phyloP scores from a whole-genome alignment of 2,113 vertebrate genomes.

The Sphaerodactylus townsendi region DNA sequence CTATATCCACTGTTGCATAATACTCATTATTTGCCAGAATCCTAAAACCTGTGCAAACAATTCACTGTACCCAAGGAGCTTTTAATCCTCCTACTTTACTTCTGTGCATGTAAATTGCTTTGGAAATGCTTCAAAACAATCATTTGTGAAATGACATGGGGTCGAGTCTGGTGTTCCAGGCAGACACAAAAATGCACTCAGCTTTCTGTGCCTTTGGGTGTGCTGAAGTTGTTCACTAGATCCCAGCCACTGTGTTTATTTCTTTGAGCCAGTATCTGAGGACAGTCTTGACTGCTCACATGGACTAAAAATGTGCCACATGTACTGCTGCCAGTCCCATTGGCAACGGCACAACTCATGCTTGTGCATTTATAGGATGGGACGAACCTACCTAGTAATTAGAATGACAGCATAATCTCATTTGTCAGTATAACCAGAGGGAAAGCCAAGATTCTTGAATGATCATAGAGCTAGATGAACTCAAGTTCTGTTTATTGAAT shows the following conservation, averaged over 20 bases:
- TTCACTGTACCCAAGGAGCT: not conserved
- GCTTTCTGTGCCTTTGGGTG: not conserved
- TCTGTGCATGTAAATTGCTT: not conserved
- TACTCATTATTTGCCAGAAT: not conserved
- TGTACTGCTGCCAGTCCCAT: constrained; percentile 15
- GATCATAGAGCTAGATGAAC: not conserved
- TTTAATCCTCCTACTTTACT: not conserved
- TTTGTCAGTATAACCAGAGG: not conserved
- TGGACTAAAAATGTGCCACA: constrained; percentile 9
- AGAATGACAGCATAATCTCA: not conserved
- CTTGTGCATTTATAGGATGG: not conserved
- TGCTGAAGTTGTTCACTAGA: not conserved
- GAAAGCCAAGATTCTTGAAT: not conserved
- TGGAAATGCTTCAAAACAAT: not conserved
- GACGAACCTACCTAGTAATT: not conserved
- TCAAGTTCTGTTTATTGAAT: not conserved
- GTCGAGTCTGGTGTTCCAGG: not conserved
- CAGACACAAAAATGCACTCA: too few species aligned
- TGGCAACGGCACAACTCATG: not conserved
- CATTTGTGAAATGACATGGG: not conserved
- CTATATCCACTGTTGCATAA: not conserved
- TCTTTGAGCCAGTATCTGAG: not conserved
- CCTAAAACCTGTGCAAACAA: not conserved
- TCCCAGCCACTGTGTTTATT: not conserved
- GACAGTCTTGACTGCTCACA: not conserved